Conservation (phyloP, 2,888 invertebrate species). For the Epinotia bilunana region DNA sequence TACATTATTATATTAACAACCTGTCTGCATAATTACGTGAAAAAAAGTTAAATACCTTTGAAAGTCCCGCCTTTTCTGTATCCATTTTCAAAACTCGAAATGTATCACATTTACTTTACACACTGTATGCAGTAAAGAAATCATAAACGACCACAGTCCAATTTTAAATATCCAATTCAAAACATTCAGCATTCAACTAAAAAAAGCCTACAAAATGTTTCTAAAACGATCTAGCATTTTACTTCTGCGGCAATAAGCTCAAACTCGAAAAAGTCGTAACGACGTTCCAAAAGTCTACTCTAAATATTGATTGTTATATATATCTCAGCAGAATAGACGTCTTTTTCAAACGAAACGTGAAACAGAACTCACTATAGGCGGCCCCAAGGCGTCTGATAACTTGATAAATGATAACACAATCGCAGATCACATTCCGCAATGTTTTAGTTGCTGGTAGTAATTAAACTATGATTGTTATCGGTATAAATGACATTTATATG, state of each 20-base stretch:
- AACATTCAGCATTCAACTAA: neutral
- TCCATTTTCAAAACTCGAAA: neutral
- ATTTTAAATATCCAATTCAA: neutral
- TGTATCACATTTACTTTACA: neutral
- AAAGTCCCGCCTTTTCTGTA: neutral
- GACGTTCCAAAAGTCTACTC: no score
- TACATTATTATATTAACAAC: no score
- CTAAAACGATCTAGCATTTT: no score
- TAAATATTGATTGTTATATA: neutral
- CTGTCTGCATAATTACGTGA: no score
- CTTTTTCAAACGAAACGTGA: neutral
- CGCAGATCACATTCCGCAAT: conserved; percentile 6
- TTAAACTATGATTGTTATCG: neutral
- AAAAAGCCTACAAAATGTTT: no score
- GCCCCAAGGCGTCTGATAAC: neutral
- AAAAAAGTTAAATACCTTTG: conserved; percentile 5
- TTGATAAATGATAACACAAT: conserved; percentile 13
- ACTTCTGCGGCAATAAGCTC: no score
- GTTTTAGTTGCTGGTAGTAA: neutral
- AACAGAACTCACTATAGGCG: neutral
- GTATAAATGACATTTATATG: no score
- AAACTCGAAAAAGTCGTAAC: neutral
- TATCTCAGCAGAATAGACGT: neutral
- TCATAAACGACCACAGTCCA: neutral
- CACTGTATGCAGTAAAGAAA: neutral